These are phyloP conservation scores for Trachemys scripta DNA, from an alignment of 2,113 vertebrate genomes.

Conservation along the genomic window DNA sequence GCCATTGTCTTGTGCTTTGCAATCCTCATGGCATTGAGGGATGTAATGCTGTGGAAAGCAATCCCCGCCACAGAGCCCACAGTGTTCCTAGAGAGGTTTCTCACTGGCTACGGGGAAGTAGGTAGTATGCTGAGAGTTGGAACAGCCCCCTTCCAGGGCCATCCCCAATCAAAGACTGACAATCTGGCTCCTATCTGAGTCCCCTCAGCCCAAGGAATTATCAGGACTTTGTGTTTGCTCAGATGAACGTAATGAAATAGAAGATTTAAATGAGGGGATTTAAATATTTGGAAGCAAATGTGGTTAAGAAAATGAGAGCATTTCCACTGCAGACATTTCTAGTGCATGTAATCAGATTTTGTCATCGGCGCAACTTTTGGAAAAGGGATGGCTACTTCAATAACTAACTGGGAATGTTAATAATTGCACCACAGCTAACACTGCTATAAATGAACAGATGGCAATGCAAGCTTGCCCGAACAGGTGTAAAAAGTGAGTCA, in stretches of 20 bases:
- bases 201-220: background rate
- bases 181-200: background rate
- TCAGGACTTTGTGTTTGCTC: background rate
- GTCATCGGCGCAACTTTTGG: background rate
- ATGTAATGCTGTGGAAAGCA: background rate
- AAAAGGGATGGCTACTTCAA: background rate
- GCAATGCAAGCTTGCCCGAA: background rate
- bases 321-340: background rate
- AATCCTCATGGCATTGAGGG: background rate
- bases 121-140: background rate
- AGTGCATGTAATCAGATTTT: background rate
- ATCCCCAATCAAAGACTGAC: accelerated
- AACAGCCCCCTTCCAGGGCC: background rate
- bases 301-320: background rate
- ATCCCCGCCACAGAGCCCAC: background rate
- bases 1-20: background rate
- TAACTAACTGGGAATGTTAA: background rate
- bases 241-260: background rate
- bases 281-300: background rate
- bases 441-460: slow-evolving; percentile 2
- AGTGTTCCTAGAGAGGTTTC: background rate
- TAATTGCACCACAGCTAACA: background rate
- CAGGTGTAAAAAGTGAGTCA: background rate
- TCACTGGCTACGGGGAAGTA: background rate
- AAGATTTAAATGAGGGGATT: background rate